Percentiles rank a stretch among this genome's conserved stretches.
These are phyloP conservation scores for Sternotherus odoratus DNA, from an alignment of 2,797 vertebrate species.

Conservation along the genomic window DNA sequence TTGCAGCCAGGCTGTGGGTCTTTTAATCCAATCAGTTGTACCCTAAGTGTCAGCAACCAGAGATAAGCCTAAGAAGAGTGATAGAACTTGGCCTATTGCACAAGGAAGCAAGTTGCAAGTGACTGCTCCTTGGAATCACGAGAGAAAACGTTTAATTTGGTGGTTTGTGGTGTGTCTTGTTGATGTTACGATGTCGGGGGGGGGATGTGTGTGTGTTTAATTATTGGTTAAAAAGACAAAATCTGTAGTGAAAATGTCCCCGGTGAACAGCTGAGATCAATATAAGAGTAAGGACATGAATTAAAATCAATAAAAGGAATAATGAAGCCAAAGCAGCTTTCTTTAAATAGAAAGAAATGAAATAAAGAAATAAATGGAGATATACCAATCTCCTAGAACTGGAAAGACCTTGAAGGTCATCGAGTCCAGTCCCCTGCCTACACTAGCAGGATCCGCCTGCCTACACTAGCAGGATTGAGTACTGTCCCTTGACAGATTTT, in stretches of 20 bases:
- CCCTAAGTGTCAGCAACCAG: neutral
- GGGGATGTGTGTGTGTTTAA: neutral
- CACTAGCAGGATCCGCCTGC: too few relatives aligned
- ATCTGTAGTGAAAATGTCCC: neutral
- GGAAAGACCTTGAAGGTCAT: too few relatives aligned
- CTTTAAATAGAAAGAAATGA: too few relatives aligned
- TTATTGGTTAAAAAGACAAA: slow-evolving; percentile 11
- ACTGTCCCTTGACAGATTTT: too few relatives aligned
- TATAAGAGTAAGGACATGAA: slow-evolving; percentile 2
- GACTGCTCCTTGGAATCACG: slow-evolving; percentile 9
- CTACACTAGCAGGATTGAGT: too few relatives aligned
- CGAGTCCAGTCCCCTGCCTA: too few relatives aligned
- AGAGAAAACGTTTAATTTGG: slow-evolving; percentile 14
- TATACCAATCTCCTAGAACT: too few relatives aligned
- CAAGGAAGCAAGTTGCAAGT: neutral
- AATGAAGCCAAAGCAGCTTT: slow-evolving; percentile 34
- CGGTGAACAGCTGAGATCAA: slow-evolving; percentile 26
- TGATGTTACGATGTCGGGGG: neutral
- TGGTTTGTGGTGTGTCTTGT: neutral
- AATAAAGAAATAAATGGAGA: too few relatives aligned
- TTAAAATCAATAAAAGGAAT: slow-evolving; percentile 52
- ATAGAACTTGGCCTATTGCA: neutral
- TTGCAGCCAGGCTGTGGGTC: neutral
- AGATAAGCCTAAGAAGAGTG: neutral
- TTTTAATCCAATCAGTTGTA: neutral